These are phyloP conservation scores for Mesitornis unicolor DNA, from an alignment of 2,113 vertebrate genomes.

Conservation along the genomic window DNA sequence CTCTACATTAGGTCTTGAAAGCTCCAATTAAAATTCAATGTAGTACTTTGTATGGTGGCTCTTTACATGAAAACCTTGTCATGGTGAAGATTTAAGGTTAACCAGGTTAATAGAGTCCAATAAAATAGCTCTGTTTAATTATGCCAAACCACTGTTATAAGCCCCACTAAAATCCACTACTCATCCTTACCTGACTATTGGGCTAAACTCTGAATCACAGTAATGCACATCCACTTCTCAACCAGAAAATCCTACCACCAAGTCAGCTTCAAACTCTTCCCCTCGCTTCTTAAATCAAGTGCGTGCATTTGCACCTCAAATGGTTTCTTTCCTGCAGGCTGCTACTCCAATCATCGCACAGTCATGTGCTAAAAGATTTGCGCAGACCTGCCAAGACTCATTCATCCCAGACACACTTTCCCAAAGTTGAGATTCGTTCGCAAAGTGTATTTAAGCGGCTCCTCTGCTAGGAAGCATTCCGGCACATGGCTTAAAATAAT, in stretches of 20 bases:
- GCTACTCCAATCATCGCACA: not conserved
- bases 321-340: constrained; percentile 1
- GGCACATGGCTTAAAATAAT: not conserved
- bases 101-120: constrained; percentile 67
- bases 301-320: constrained; percentile 13
- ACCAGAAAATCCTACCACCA: not conserved
- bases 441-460: not conserved
- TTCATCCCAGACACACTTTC: constrained; percentile 8
- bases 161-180: not conserved
- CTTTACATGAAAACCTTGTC: constrained; percentile 55
- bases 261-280: not conserved
- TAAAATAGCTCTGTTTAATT: constrained; percentile 59
- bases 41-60: constrained; percentile 25
- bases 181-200: constrained; percentile 21
- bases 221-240: not conserved
- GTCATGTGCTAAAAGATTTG: constrained; percentile 41
- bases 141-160: constrained; percentile 9
- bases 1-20: constrained; percentile 8
- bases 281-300: not conserved
- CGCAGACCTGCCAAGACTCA: constrained; percentile 39
- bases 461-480: not conserved
- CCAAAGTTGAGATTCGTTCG: constrained; percentile 5
- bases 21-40: constrained; percentile 69
- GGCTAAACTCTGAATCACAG: not conserved
- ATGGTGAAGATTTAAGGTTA: constrained; percentile 64